A percentile compares a stretch with the other conserved stretches of the same genome.
These are phyloP conservation scores for Norana najaformis DNA, from an alignment of 2,888 invertebrate genomes.

Conservation along the genomic window DNA sequence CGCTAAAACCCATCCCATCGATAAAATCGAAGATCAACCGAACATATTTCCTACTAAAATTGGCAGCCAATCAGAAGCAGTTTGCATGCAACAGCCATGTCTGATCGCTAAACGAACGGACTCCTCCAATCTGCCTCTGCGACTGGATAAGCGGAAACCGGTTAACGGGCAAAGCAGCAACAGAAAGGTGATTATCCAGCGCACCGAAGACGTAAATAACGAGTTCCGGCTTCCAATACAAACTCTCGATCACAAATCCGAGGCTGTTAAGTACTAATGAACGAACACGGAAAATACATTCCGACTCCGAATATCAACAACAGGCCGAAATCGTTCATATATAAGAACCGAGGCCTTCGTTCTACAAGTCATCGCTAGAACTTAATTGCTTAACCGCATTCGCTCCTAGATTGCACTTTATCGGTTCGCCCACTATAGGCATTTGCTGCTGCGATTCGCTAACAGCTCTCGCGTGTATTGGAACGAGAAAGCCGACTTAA, in stretches of 20 bases:
- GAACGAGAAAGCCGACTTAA: not conserved
- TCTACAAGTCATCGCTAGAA: not conserved
- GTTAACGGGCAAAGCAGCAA: not conserved
- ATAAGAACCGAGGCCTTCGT: not conserved
- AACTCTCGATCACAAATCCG: not conserved
- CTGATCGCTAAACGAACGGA: not conserved
- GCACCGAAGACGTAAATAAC: not conserved
- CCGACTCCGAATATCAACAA: not conserved
- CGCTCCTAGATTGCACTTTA: not conserved
- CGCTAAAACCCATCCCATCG: not conserved
- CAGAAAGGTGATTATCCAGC: not conserved
- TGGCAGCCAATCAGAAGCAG: not conserved
- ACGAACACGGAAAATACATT: not conserved
- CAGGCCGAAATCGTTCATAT: not conserved
- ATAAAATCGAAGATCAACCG: not conserved
- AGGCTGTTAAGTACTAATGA: not conserved
- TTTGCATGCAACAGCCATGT: not conserved
- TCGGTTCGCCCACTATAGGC: not conserved
- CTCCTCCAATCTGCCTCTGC: not conserved
- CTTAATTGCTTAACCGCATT: not conserved
- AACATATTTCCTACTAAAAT: not conserved
- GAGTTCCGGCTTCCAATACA: slow-evolving; percentile 5
- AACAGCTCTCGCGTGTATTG: not conserved
- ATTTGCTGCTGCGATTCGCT: not conserved
- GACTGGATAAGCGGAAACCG: not conserved